Evolutionary conservation across 2,797 vertebrate species (phyloP).

Genomic region (Catamblyrhynchus diadema): DNA sequence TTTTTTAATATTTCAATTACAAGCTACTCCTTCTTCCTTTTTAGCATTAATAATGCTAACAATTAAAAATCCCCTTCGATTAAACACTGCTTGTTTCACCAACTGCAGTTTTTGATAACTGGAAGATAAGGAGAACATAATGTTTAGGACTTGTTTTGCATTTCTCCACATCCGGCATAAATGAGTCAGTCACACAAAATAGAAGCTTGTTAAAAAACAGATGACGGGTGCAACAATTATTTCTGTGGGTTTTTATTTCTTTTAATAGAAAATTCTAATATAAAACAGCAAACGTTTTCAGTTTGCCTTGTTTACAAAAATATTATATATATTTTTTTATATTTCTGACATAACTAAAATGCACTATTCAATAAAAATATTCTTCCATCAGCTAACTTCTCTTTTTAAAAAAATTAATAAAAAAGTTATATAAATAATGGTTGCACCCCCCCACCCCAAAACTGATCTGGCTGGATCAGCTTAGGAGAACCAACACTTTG

Average conservation of each 20-base stretch:
- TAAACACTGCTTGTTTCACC: not conserved
- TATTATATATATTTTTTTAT: slow-evolving; percentile 67
- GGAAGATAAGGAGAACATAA: slow-evolving; percentile 12
- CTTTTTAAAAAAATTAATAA: slow-evolving; percentile 56
- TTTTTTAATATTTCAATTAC: not conserved
- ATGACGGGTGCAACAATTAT: slow-evolving; percentile 66
- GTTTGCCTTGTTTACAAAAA: slow-evolving; percentile 73
- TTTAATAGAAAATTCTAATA: slow-evolving; percentile 69
- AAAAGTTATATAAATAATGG: slow-evolving; percentile 67
- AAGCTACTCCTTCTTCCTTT: not conserved
- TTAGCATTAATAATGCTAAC: not conserved
- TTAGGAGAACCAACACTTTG: slow-evolving; percentile 40
- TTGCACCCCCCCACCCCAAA: slow-evolving; percentile 44
- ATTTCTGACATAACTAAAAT: slow-evolving; percentile 73
- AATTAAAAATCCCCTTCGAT: not conserved
- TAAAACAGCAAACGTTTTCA: slow-evolving; percentile 66
- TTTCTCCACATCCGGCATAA: not conserved
- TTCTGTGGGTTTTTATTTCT: slow-evolving; percentile 59
- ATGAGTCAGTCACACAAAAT: slow-evolving; percentile 49
- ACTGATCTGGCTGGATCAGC: slow-evolving; percentile 44
- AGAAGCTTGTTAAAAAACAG: slow-evolving; percentile 59
- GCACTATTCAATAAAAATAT: slow-evolving; percentile 67
- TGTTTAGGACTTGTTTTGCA: slow-evolving; percentile 53
- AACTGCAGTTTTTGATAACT: not conserved
- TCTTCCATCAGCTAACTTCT: slow-evolving; percentile 53